Evolutionary conservation across 2,113 vertebrate species (phyloP), one percentile per base, ranked within the genome.

Genomic region (Sorex araneus): DNA sequence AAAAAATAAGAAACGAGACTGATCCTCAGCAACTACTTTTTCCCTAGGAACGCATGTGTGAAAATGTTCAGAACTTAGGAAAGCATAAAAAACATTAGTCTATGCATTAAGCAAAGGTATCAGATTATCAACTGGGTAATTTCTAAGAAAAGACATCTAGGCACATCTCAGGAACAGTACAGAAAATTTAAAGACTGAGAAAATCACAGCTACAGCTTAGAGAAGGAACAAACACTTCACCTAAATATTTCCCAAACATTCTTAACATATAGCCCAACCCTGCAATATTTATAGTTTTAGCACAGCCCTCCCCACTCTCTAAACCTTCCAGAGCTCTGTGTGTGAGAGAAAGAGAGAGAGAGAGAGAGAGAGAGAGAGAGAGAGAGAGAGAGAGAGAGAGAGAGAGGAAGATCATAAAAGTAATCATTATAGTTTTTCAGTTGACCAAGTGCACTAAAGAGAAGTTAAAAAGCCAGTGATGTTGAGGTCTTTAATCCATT

Each of bases 151-250:
- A 67, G 1, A 5, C 2, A 74, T 6, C 1, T 57, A 45, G 2
- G 45, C 11, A 57, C 66, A 45, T 45, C 12, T 30, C 69, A 67
- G 80, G 69, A 47, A 86, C 74, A 60, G 21, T 75, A 32, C 36
- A 81, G 54, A 75, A 73, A 74, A 67, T 18, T 54, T 67, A 89
- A 83, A 79, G 71, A 19, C 32, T 43, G 25, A 93, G 47, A 83
- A 84, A 74, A 79, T 64, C 25, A 78, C 43, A 54, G 64, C 57
- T 30, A 19, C 34, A 28, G 36, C 6, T 54, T 54, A 71, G 10
- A 13, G 19, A 16, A 57, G 19, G 7, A 0, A 32, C 45, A 71
- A 34, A 10, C 4, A 83, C n/a, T 50, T 21, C 13, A 34, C 1
- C 8, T 60, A 64, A 87, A 47, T 67, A 69, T 40, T 60, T 75